These are phyloP conservation scores for Ceratosolen solmsi DNA, from an alignment of 1,140 invertebrate species.

Conservation along the genomic window DNA sequence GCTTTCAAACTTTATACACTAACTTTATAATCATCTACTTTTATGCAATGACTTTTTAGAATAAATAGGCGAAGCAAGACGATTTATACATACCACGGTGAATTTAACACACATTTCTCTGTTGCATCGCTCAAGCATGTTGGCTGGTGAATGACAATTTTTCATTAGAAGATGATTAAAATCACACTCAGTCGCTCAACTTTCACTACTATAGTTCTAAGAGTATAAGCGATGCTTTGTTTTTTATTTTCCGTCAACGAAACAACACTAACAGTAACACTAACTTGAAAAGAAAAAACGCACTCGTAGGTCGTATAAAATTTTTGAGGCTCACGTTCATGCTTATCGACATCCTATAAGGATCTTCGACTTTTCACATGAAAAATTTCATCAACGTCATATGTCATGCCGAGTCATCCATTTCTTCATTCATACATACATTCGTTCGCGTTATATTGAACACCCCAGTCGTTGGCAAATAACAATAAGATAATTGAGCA, in stretches of 20 bases:
- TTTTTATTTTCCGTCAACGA: slow-evolving; percentile 18
- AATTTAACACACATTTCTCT: slow-evolving; percentile 58
- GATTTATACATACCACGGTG: slow-evolving; percentile 2
- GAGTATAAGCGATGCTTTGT: slow-evolving; percentile 20
- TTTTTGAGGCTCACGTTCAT: neutral
- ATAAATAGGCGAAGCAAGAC: slow-evolving; percentile 42
- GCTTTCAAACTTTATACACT: slow-evolving; percentile 27
- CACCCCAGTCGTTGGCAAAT: neutral
- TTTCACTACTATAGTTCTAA: slow-evolving; percentile 17
- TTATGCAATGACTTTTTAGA: slow-evolving; percentile 34
- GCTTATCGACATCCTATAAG: slow-evolving; percentile 20
- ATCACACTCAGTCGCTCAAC: slow-evolving; percentile 8
- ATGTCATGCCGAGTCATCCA: slow-evolving; percentile 10
- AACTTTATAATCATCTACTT: neutral
- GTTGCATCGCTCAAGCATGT: slow-evolving; percentile 71
- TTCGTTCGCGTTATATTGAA: neutral
- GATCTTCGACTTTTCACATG: slow-evolving; percentile 3
- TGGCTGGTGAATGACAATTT: slow-evolving; percentile 68
- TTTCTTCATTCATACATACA: neutral
- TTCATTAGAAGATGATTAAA: slow-evolving; percentile 26
- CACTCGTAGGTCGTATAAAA: neutral
- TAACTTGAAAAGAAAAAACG: neutral
- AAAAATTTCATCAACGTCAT: slow-evolving; percentile 21
- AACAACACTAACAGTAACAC: neutral
- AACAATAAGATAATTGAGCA: neutral